A percentile compares a stretch with the other conserved stretches of the same genome.
These are phyloP conservation scores for Gallinago media DNA, from an alignment of 2,113 vertebrate species.

Conservation along the genomic window DNA sequence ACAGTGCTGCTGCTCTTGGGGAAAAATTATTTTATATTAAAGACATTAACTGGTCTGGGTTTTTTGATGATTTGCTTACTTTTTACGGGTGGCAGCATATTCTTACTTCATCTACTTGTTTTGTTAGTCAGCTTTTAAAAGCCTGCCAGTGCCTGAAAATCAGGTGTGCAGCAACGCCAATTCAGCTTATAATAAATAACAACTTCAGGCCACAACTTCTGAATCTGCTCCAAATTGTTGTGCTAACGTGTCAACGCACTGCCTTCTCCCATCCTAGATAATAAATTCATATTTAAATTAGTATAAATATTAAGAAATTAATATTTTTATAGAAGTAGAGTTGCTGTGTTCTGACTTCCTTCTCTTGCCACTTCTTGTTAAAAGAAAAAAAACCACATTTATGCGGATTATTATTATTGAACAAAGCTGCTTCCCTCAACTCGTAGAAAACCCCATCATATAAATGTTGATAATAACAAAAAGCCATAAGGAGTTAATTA, in stretches of 20 bases:
- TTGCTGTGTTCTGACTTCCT: background rate
- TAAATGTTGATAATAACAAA: background rate
- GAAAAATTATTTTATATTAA: constrained; percentile 39
- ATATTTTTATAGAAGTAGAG: background rate
- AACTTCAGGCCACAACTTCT: background rate
- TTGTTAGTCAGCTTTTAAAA: background rate
- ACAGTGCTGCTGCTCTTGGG: background rate
- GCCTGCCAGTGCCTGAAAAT: background rate
- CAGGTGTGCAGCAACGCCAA: background rate
- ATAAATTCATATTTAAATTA: background rate
- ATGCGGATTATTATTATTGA: background rate
- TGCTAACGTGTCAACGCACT: background rate
- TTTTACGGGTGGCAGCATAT: background rate
- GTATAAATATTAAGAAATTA: background rate
- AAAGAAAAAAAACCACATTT: background rate
- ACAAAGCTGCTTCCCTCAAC: background rate
- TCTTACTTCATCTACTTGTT: background rate
- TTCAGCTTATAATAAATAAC: background rate
- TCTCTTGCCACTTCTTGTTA: background rate
- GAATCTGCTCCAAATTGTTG: background rate
- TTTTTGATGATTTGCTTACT: background rate
- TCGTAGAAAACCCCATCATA: background rate
- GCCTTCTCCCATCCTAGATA: background rate
- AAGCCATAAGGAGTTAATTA: background rate
- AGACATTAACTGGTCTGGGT: background rate